A percentile compares a stretch with the other conserved stretches of the same genome.
phyloP scores from a whole-genome alignment of 2,113 vertebrate genomes.

The Cavia porcellus region DNA sequence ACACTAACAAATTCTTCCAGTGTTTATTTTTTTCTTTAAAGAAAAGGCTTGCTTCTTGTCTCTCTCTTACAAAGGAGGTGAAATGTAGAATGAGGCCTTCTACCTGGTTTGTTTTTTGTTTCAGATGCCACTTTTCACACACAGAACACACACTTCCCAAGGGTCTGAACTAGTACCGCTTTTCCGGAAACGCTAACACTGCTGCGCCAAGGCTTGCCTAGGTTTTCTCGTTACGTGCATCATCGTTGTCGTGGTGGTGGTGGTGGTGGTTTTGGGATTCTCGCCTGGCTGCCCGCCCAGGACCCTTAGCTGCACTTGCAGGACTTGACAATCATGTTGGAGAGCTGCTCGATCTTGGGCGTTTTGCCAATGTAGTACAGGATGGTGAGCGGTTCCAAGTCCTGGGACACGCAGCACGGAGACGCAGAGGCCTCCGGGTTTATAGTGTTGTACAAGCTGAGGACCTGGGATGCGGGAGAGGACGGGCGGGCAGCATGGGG shows the following conservation, averaged over 20 bases:
- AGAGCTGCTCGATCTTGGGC: constrained; percentile 98
- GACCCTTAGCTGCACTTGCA: constrained; percentile 98
- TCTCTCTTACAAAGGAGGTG: constrained; percentile 89
- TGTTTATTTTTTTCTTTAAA: constrained; percentile 92
- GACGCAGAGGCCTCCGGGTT: constrained; percentile 98
- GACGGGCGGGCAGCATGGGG: background rate
- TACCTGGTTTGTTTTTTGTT: constrained; percentile 85
- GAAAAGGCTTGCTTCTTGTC: constrained; percentile 86
- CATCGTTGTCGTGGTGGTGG: background rate
- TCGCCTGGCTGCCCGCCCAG: constrained; percentile 56
- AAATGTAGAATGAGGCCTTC: constrained; percentile 88
- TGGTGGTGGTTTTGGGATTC: background rate
- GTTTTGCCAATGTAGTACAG: constrained; percentile 98
- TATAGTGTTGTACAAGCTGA: constrained; percentile 97
- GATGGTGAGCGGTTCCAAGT: constrained; percentile 97
- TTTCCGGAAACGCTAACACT: constrained; percentile 73
- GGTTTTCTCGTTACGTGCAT: constrained; percentile 49
- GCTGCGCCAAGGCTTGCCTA: constrained; percentile 79
- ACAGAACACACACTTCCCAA: constrained; percentile 87
- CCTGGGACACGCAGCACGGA: constrained; percentile 97
- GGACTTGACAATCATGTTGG: constrained; percentile 99
- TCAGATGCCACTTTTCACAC: constrained; percentile 88
- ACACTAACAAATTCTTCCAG: constrained; percentile 97
- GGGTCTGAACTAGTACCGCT: constrained; percentile 89
- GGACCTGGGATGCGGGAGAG: constrained; percentile 89